A percentile compares a stretch with the other conserved stretches of the same genome.
phyloP scores from a whole-genome alignment of 2,113 vertebrate genomes.

The Himantopus leucocephalus region DNA sequence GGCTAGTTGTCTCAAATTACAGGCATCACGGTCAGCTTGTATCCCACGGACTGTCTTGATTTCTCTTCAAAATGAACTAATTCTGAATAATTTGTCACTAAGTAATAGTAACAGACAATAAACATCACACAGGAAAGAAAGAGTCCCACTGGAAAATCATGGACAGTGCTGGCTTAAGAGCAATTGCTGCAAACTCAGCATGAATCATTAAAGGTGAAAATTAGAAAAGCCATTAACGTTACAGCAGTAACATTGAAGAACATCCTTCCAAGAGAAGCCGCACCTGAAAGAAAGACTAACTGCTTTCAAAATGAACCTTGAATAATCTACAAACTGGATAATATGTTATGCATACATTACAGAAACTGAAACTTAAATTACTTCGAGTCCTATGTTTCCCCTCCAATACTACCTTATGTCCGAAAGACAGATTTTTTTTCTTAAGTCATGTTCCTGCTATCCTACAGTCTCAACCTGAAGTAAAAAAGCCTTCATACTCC shows the following conservation, averaged over 20 bases:
- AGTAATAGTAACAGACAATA: not conserved
- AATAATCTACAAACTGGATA: not conserved
- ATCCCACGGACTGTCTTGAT: not conserved
- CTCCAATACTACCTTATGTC: not conserved
- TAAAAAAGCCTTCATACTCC: not conserved
- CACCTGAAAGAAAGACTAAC: not conserved
- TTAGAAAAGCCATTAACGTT: not conserved
- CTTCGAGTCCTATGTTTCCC: not conserved
- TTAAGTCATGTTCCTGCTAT: not conserved
- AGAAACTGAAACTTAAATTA: not conserved
- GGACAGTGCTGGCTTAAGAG: not conserved
- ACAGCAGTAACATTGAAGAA: not conserved
- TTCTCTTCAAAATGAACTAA: not conserved
- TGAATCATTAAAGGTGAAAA: slow-evolving; percentile 5
- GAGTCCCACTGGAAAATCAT: not conserved
- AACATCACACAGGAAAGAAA: not conserved
- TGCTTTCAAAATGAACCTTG: not conserved
- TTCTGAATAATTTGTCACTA: not conserved
- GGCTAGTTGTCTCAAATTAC: not conserved
- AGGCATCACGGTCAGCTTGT: not conserved
- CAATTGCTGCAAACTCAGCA: not conserved
- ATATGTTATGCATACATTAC: not conserved
- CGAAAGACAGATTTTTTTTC: not conserved
- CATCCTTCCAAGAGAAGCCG: not conserved
- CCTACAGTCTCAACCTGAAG: not conserved